Evolutionary conservation across 1,140 invertebrate genomes (phyloP).

Genomic region (Heliconius hewitsoni): DNA sequence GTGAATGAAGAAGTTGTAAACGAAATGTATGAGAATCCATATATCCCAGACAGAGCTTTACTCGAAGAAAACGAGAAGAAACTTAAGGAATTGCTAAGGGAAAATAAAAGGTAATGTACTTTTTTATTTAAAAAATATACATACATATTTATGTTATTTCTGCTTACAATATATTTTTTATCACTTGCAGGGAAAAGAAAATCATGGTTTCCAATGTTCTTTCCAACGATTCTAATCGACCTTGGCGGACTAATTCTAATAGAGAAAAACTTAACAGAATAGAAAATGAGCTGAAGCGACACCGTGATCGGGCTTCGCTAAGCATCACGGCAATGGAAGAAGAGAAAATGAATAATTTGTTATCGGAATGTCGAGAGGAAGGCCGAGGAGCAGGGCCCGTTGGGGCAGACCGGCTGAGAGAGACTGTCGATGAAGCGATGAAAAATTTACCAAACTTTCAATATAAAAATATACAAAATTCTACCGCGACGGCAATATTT

Average conservation of each 20-base stretch:
- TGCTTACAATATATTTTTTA: not conserved
- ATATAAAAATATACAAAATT: slow-evolving; percentile 52
- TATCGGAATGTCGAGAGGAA: slow-evolving; percentile 57
- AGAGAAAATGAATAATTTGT: slow-evolving; percentile 54
- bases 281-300: slow-evolving; percentile 58
- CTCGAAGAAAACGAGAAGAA: slow-evolving; percentile 64
- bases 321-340: slow-evolving; percentile 52
- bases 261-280: slow-evolving; percentile 63
- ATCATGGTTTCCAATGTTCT: slow-evolving; percentile 10
- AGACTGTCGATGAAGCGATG: slow-evolving; percentile 60
- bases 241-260: slow-evolving; percentile 65
- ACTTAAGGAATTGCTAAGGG: slow-evolving; percentile 49
- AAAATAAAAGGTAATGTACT: slow-evolving; percentile 47
- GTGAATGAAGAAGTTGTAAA: slow-evolving; percentile 38
- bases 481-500: slow-evolving; percentile 54
- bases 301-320: slow-evolving; percentile 48
- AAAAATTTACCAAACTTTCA: slow-evolving; percentile 66
- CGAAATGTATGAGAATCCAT: slow-evolving; percentile 57
- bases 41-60: slow-evolving; percentile 52
- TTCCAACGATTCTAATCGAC: slow-evolving; percentile 54
- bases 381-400: slow-evolving; percentile 31
- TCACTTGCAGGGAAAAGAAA: slow-evolving; percentile 50
- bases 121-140: not conserved
- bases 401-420: slow-evolving; percentile 44
- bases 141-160: not conserved